Base-by-base conservation (phyloP, 2,888 invertebrate genomes). In the Sycophila texana region DNA sequence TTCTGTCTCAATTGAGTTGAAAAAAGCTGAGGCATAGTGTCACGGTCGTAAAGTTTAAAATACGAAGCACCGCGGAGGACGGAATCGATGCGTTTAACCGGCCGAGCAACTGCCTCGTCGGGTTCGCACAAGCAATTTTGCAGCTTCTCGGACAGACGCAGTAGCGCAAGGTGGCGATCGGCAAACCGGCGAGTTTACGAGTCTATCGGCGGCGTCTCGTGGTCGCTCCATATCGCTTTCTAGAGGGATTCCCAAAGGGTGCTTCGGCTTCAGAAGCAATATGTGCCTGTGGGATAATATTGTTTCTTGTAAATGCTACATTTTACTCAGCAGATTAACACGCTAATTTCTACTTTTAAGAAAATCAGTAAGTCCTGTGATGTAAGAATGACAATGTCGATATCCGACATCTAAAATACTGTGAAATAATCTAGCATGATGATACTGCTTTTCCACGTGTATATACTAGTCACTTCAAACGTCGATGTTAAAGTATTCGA, bases 251-350 rank as follows among this genome's bases (percentile, higher is more conserved):
- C 60, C 74, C 55, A 39, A 75, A 58, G 63, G 73, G 20, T 26
- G 71, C 26, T 70, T 71, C 70, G 60, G 22, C 18, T 7, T 2
- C 14, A 47, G 39, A 13, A 16, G 14, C 3, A n/a, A 53, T 0
- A 53, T 0, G n/a, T 4, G 53, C 0, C 4, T 49, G 2, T 18
- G 26, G 58, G 72, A 68, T 80, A 76, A 80, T 7, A 39, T 76
- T 80, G 80, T 80, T 80, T 68, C 63, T 57, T 68, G 73, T 73
- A 72, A 80, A 73, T 80, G 75, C 68, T 61, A 68, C 80, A 73
- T 76, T 80, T 39, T 76, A 80, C 51, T 51, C 18, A 4, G 18
- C n/a, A n/a, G 20, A 20, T 66, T n/a, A 49, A 39, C 4, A 55
- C 71, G 66, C 49, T 39, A 66, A 73, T 77, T 72, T 76, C 70